phyloP scores from a whole-genome alignment of 2,797 vertebrate species.

The Coregonus suidteri region DNA sequence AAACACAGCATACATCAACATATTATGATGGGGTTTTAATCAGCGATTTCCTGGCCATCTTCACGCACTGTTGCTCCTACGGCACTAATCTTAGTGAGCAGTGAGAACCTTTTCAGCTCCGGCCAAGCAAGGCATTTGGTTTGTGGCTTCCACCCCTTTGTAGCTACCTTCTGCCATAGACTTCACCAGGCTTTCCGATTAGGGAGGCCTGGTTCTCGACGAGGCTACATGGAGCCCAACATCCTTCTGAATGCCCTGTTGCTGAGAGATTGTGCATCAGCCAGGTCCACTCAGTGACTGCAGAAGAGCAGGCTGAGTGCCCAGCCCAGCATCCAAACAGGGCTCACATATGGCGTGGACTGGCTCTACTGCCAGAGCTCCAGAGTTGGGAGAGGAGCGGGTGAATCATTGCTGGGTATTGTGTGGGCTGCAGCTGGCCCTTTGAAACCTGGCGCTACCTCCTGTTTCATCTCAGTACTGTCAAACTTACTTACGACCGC shows the following conservation, averaged over 20 bases:
- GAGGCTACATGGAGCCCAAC: not conserved
- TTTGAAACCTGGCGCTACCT: slow-evolving; percentile 45
- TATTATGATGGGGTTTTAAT: too few relatives aligned
- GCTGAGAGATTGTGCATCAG: slow-evolving; percentile 12
- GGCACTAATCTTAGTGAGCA: too few relatives aligned
- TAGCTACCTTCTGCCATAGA: too few relatives aligned
- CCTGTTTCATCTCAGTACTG: slow-evolving; percentile 30
- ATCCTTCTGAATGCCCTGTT: slow-evolving; percentile 11
- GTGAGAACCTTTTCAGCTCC: too few relatives aligned
- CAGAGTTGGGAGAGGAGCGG: slow-evolving; percentile 20
- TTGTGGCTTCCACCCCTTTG: too few relatives aligned
- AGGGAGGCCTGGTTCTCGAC: too few relatives aligned
- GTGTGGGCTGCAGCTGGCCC: slow-evolving; percentile 20
- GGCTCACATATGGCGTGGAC: slow-evolving; percentile 29
- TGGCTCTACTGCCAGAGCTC: slow-evolving; percentile 42
- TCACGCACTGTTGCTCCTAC: too few relatives aligned
- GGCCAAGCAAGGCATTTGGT: too few relatives aligned
- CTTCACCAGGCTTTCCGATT: too few relatives aligned
- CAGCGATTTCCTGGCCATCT: too few relatives aligned
- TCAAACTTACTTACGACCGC: slow-evolving; percentile 48
- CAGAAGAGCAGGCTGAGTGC: slow-evolving; percentile 13
- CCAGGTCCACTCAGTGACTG: slow-evolving; percentile 11
- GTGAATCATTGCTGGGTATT: slow-evolving; percentile 27
- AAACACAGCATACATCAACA: too few relatives aligned
- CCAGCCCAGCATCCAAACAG: slow-evolving; percentile 15